Evolutionary conservation across 2,797 vertebrate genomes (phyloP).

Genomic region (Amniataba percoides): DNA sequence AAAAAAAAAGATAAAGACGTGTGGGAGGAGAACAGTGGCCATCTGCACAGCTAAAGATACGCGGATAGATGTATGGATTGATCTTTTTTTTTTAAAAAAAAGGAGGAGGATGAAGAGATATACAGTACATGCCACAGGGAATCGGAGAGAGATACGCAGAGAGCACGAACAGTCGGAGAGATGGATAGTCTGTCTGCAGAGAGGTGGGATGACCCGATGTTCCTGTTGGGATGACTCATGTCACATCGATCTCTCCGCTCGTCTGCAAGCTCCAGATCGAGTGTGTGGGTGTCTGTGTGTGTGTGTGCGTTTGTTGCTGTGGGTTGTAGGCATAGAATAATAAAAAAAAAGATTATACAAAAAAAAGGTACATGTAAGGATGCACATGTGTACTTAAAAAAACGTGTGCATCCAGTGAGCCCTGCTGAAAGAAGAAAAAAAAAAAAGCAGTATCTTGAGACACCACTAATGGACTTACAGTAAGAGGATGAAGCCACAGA

Average conservation of each 20-base stretch:
- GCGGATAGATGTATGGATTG: slow-evolving; percentile 43
- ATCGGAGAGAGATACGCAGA: slow-evolving; percentile 21
- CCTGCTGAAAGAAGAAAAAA: too few relatives aligned
- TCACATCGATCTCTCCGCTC: slow-evolving; percentile 59
- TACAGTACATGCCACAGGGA: slow-evolving; percentile 31
- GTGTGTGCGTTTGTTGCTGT: slow-evolving; percentile 21
- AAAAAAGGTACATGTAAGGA: slow-evolving; percentile 1
- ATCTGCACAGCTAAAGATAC: slow-evolving; percentile 33
- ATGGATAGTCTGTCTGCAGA: slow-evolving; percentile 38
- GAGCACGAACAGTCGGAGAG: slow-evolving; percentile 36
- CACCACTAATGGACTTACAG: slow-evolving; percentile 61
- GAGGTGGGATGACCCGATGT: slow-evolving; percentile 46
- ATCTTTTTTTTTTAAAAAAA: slow-evolving; percentile 24
- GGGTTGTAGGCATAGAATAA: not conserved
- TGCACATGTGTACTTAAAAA: not conserved
- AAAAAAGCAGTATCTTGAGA: slow-evolving; percentile 27
- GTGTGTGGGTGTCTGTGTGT: slow-evolving; percentile 25
- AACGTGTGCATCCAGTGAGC: not conserved
- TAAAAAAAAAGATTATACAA: not conserved
- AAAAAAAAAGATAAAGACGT: slow-evolving; percentile 28
- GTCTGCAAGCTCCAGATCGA: slow-evolving; percentile 3
- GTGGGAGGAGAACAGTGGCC: slow-evolving; percentile 43
- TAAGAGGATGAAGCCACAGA: slow-evolving; percentile 44
- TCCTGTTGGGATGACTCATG: slow-evolving; percentile 61
- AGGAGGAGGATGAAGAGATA: slow-evolving; percentile 34